Evolutionary conservation across 1,140 invertebrate species (phyloP).

Genomic region (Cherax quadricarinatus): DNA sequence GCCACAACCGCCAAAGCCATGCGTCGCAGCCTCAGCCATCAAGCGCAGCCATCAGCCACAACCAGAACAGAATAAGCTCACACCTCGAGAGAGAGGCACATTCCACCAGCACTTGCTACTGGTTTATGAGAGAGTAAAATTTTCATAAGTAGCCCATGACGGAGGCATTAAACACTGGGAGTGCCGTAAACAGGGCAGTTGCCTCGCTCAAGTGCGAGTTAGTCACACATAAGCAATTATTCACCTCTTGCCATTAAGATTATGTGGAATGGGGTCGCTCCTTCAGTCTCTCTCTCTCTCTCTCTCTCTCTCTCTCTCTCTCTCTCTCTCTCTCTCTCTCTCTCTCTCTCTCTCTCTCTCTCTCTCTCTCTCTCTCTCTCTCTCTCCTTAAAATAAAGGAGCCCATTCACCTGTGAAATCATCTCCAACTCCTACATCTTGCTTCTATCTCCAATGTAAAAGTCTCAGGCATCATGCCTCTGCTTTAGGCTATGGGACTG

Average conservation of each 20-base stretch:
- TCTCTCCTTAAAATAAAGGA: not conserved
- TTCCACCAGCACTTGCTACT: constrained; percentile 33
- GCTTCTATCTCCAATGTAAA: no score
- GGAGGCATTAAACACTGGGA: constrained; percentile 38
- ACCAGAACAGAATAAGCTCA: constrained; percentile 26
- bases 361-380: not conserved
- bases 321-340: not conserved
- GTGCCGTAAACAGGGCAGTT: constrained; percentile 41
- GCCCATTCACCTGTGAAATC: no score
- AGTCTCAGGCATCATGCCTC: no score
- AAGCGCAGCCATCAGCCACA: constrained; percentile 40
- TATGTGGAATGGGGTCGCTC: constrained; percentile 24
- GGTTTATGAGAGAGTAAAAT: constrained; percentile 48
- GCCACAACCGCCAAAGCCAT: constrained; percentile 1
- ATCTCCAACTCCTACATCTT: no score
- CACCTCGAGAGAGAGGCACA: constrained; percentile 41
- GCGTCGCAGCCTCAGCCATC: constrained; percentile 29
- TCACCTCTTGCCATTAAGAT: constrained; percentile 43
- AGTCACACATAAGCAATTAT: constrained; percentile 47
- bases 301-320: constrained; percentile 33
- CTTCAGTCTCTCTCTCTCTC: not conserved
- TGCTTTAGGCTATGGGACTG: no score
- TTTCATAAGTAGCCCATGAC: constrained; percentile 48
- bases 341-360: not conserved
- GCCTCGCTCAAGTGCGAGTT: constrained; percentile 17